Percentiles rank a stretch among this genome's conserved stretches.
Evolutionary conservation across 2,113 vertebrate species (phyloP).

Genomic region (Microcebus tavaratra): DNA sequence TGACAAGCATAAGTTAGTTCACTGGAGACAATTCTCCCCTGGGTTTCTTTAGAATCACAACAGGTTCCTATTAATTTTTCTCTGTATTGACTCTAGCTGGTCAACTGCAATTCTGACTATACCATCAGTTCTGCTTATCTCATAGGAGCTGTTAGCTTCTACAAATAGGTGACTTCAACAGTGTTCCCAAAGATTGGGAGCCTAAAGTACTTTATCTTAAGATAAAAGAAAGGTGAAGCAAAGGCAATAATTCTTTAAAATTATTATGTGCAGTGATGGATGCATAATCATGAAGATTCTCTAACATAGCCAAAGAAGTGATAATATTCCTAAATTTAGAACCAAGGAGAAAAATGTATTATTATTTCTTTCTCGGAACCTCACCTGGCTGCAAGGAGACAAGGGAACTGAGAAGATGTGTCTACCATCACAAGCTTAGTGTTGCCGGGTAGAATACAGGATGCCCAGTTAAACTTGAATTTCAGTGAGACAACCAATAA

Average conservation of each 20-base stretch:
- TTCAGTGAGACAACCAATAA: neutral
- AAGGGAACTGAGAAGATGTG: neutral
- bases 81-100: neutral
- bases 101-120: neutral
- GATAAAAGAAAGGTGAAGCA: neutral
- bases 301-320: neutral
- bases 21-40: accelerated
- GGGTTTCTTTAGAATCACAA: too few species aligned
- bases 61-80: neutral
- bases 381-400: neutral
- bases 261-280: neutral
- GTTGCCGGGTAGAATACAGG: neutral
- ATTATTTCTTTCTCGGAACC: neutral
- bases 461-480: neutral
- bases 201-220: neutral
- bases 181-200: neutral
- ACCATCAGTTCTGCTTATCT: neutral
- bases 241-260: neutral
- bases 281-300: neutral
- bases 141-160: neutral
- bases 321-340: neutral
- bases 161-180: neutral
- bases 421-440: neutral
- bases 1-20: neutral
- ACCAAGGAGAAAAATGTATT: neutral